Evolutionary conservation across 2,888 invertebrate genomes (phyloP).

Genomic region (Mesopsocus fuscifrons): DNA sequence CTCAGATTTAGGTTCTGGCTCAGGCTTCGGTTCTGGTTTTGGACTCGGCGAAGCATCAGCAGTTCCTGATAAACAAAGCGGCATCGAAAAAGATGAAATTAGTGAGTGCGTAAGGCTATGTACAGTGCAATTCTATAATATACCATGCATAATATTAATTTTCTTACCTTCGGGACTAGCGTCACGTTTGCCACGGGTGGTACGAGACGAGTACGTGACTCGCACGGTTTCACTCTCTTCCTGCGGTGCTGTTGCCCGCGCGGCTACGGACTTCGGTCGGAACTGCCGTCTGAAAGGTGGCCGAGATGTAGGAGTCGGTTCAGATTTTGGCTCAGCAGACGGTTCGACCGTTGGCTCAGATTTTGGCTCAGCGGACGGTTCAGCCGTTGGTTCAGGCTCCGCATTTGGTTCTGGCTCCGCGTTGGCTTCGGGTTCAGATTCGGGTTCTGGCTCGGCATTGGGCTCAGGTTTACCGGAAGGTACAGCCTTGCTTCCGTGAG

Average conservation of each 20-base stretch:
- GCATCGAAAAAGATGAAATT: too few relatives aligned
- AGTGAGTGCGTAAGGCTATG: too few relatives aligned
- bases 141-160: too few relatives aligned
- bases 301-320: conserved; percentile 23
- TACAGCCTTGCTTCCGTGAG: conserved; percentile 14
- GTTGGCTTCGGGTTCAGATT: conserved; percentile 24
- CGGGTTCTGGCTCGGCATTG: conserved; percentile 19
- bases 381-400: conserved; percentile 25
- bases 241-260: neutral
- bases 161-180: neutral
- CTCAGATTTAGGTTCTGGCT: conserved; percentile 22
- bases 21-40: conserved; percentile 23
- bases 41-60: too few relatives aligned
- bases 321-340: conserved; percentile 24
- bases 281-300: neutral
- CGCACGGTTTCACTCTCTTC: neutral
- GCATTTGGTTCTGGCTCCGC: conserved; percentile 25
- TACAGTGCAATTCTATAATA: too few relatives aligned
- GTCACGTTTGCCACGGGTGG: neutral
- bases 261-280: neutral
- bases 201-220: neutral
- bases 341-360: conserved; percentile 27
- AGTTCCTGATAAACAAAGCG: too few relatives aligned
- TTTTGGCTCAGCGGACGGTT: conserved; percentile 24
- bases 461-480: conserved; percentile 13